A percentile compares a stretch with the other conserved stretches of the same genome.
phyloP scores from a whole-genome alignment of 2,797 vertebrate genomes.

The Myotis pilosus region DNA sequence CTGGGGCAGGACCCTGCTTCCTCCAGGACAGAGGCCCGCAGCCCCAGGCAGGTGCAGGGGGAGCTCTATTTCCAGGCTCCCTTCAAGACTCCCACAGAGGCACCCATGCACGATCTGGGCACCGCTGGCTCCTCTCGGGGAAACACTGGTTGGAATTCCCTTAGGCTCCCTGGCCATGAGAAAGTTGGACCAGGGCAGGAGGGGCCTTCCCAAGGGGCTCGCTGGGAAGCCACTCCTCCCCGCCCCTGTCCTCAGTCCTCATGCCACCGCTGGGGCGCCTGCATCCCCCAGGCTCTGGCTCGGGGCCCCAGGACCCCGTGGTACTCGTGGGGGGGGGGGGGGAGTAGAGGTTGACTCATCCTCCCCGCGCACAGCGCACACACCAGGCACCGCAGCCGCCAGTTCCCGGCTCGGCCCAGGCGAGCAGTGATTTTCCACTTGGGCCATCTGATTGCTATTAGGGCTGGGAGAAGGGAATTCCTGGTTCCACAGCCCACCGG shows the following conservation, averaged over 20 bases:
- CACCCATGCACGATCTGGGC: background rate
- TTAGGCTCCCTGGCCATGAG: constrained; percentile 1
- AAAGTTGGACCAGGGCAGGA: constrained; percentile 36
- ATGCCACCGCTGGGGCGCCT: background rate
- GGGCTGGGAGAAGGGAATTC: constrained; percentile 53
- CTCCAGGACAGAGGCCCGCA: background rate
- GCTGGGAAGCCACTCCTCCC: background rate
- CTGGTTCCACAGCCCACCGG: background rate
- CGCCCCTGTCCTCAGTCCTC: background rate
- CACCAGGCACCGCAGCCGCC: constrained; percentile 13
- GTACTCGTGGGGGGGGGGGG: background rate
- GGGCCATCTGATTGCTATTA: constrained; percentile 71
- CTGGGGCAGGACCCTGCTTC: background rate
- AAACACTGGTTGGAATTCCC: background rate
- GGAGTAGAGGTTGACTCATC: constrained; percentile 28
- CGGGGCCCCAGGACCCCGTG: background rate
- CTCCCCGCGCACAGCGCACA: accelerated
- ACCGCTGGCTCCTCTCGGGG: background rate
- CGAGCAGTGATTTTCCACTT: constrained; percentile 62
- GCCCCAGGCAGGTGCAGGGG: background rate
- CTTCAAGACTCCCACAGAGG: background rate
- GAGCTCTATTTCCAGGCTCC: background rate
- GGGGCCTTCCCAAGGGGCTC: background rate
- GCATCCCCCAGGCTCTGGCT: background rate
- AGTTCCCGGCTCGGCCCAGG: background rate